Base-by-base conservation (phyloP, 2,888 invertebrate genomes). In the Ethmia dodecea region DNA sequence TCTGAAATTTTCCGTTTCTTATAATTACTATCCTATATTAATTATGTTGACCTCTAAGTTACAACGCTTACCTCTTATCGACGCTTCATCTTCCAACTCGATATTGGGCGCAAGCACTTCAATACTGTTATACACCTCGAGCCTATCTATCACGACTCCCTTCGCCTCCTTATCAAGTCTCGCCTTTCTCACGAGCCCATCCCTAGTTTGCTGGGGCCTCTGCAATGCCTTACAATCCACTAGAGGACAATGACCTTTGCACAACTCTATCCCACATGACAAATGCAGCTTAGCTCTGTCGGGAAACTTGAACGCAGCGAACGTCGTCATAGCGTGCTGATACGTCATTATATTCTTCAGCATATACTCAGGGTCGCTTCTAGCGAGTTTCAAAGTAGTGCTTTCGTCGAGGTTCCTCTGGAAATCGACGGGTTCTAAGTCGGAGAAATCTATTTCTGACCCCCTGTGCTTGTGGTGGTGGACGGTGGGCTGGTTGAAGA, bases 291-390 rank as follows among this genome's bases (percentile, higher is more conserved):
- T 89, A 41, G 93, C 92, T 44, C 93, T 86, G 57, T 94, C 94
- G 3, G 94, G 94, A 70, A 94, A 94, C 59, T 94, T 94, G 58
- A 94, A 94, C 3, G 94, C 94, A 1, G 92, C 90, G 75, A 94
- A 94, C 11, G 90, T 91, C 0, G 93, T 86, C 1, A 84, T 59
- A 1, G 87, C 87, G 42, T 87, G 83, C 47, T 86, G 83, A 39
- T 84, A 86, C 0, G 79, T 80, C 87, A 87, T 87, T 16, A 87
- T 78, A 49, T 81, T 78, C 47, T 76, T 83, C 13, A 80, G 70
- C 50, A 75, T 67, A 30, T 68, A 59, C 2, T 83, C 83, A 0
- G 81, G 76, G 35, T 83, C 78, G 1, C 56, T 52, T 44, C 58
- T 76, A n/a, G 66, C 52, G 2, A 62, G 47, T 51, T 75, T 79